A percentile compares a stretch with the other conserved stretches of the same genome.
Conservation (phyloP, 2,797 vertebrate species). For the Syngnathus acus region DNA sequence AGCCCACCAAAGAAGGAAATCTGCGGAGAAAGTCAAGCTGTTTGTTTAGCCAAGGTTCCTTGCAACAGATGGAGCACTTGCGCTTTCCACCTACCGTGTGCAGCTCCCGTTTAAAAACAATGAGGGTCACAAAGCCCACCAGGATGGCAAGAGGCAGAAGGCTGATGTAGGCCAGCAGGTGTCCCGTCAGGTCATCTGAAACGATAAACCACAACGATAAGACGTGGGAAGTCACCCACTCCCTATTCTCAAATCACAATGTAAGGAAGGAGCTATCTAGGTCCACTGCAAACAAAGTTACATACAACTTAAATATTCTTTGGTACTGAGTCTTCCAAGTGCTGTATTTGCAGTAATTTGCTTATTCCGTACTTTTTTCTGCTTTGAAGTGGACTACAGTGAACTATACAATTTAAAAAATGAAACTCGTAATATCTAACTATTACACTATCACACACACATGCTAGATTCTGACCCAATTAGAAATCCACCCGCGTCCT, state of each 20-base stretch:
- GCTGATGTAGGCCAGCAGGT: slow-evolving; percentile 87
- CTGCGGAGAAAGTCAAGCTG: slow-evolving; percentile 48
- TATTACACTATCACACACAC: neutral
- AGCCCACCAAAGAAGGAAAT: slow-evolving; percentile 97
- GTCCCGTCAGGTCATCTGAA: slow-evolving; percentile 87
- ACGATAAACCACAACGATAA: neutral
- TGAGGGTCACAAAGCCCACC: slow-evolving; percentile 91
- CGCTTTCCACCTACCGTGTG: slow-evolving; percentile 84
- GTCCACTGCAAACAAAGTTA: neutral
- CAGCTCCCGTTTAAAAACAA: slow-evolving; percentile 96
- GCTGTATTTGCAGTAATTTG: too few species aligned
- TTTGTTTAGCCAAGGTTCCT: neutral
- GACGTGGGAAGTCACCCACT: too few species aligned
- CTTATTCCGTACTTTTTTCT: too few species aligned
- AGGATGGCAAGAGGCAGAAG: slow-evolving; percentile 87
- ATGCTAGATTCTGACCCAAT: neutral
- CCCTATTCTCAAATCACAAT: neutral
- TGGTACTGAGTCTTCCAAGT: too few species aligned
- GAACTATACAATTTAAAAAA: too few species aligned
- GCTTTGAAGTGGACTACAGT: too few species aligned
- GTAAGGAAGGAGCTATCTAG: neutral
- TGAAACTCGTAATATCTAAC: too few species aligned
- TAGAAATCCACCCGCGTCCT: neutral
- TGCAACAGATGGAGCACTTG: neutral
- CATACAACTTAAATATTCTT: too few species aligned